Base-by-base conservation (phyloP, 2,113 vertebrate species). In the pig (Sus scrofa) region DNA sequence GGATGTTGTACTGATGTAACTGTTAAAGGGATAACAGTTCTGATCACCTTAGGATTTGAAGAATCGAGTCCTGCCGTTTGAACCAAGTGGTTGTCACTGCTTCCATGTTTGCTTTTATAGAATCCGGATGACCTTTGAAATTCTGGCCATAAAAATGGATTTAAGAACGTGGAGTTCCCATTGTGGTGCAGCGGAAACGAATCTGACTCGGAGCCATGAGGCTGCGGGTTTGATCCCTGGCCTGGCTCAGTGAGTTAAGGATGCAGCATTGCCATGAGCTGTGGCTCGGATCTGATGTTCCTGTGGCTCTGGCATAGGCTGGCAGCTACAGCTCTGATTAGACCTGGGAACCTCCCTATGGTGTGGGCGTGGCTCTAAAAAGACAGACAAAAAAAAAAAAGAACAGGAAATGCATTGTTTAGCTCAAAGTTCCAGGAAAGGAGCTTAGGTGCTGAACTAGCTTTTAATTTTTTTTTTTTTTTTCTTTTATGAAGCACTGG, bases 61-160 rank as follows among this genome's bases (percentile, higher is more conserved):
- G 58, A 84, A 52, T 34, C 54, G 32, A 68, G 15, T 20, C 24
- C 20, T 56, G 22, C 3, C 1, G 16, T 63, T 88, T n/a, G 60
- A 93, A 34, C 12, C 8, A 68, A 58, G 50, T 27, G 7, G 20
- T 34, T 70, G 56, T 1, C 32, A 54, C 26, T 37, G 32, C 54
- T 74, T 85, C 27, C 34, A 13, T 56, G 77, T 75, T 88, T 74
- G n/a, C 26, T 89, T 4, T 92, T 90, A 30, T 10, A 10, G 20
- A 73, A 10, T 87, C 24, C 84, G 86, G 26, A 74, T 65, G 7
- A 16, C 77, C 54, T 96, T 96, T 95, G n/a, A 86, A 77, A 95
- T 77, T 92, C 20, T 92, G 73, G 2, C 24, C 14, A 30, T 86
- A 58, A 73, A 84, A 89, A 94, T 50, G 10, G 82, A 73, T 68